Base-by-base conservation (phyloP, 1,140 invertebrate genomes). In the Teleopsis dalmanni region DNA sequence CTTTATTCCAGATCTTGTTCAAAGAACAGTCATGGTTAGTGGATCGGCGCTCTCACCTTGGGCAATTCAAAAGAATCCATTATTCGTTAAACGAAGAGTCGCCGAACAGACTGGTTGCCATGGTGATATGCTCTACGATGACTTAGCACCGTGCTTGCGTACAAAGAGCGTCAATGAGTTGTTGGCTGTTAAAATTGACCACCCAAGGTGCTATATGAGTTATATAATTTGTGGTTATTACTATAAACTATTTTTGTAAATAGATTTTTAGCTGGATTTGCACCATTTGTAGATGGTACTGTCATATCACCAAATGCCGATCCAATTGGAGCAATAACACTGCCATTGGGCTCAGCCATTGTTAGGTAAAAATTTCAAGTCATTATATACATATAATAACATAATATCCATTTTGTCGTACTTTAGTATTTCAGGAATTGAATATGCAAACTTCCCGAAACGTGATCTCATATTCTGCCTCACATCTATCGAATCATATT, bases 31-130 rank as follows among this genome's bases (percentile, higher is more conserved):
- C 56, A 77, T 98, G 41, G 81, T 96, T 66, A 94, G 91, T 58
- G 95, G 95, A 11, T 95, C 94, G n/a, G 91, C 91, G 11, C 75
- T 97, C 48, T 91, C 88, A 60, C 90, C 89, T 13, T 98, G 90
- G 94, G 93, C 93, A 35, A 77, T 95, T 53, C 91, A 94, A 68
- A 80, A 84, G 52, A 88, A 95, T 65, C 88, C 92, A 11, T 72
- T 91, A 16, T 79, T 77, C 43, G 82, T 88, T 55, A 90, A 88
- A 73, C 78, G 83, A 59, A 81, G 80, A 61, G 85, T 90, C 14
- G 85, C 85, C 11, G 82, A 87, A 56, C 80, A 87, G 57, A 86
- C 84, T 2, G 79, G 80, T 8, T 90, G 87, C 65, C 80, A 86
- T 58, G 84, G 83, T 3, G 85, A 89, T 61, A 73, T 85, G 41